Evolutionary conservation across 2,888 invertebrate genomes (phyloP).

Genomic region (Anagyrus pseudococci): DNA sequence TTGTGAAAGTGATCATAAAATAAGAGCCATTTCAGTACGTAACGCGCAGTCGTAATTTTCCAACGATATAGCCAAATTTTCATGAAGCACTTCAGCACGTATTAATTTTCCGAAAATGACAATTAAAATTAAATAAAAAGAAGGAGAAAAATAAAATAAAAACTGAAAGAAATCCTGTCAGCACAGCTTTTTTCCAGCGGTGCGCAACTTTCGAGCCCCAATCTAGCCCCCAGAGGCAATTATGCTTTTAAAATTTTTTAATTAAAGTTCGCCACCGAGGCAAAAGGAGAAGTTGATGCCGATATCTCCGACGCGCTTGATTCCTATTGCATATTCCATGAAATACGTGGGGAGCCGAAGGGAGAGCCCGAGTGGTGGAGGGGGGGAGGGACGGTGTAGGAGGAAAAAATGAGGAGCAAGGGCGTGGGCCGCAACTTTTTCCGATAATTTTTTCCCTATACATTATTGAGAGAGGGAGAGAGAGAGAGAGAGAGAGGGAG

Average conservation of each 20-base stretch:
- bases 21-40: slow-evolving; percentile 10
- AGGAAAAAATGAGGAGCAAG: slow-evolving; percentile 6
- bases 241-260: background rate
- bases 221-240: background rate
- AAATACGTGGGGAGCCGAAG: slow-evolving; percentile 26
- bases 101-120: background rate
- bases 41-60: slow-evolving; percentile 9
- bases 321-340: slow-evolving; percentile 18
- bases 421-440: slow-evolving; percentile 10
- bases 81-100: slow-evolving; percentile 1
- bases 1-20: slow-evolving; percentile 15
- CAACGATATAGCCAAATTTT: slow-evolving; percentile 12
- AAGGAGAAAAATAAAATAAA: no score
- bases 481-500: no score
- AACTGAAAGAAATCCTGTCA: background rate
- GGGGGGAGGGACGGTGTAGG: no score
- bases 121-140: slow-evolving; percentile 10
- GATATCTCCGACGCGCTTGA: slow-evolving; percentile 6
- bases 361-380: no score
- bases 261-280: background rate
- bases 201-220: no score
- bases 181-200: no score
- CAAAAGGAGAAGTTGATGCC: slow-evolving; percentile 4
- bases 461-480: slow-evolving; percentile 15
- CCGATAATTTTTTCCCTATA: slow-evolving; percentile 27